phyloP scores from a whole-genome alignment of 1,140 invertebrate species.

The Pseudomyrmex pallidus region DNA sequence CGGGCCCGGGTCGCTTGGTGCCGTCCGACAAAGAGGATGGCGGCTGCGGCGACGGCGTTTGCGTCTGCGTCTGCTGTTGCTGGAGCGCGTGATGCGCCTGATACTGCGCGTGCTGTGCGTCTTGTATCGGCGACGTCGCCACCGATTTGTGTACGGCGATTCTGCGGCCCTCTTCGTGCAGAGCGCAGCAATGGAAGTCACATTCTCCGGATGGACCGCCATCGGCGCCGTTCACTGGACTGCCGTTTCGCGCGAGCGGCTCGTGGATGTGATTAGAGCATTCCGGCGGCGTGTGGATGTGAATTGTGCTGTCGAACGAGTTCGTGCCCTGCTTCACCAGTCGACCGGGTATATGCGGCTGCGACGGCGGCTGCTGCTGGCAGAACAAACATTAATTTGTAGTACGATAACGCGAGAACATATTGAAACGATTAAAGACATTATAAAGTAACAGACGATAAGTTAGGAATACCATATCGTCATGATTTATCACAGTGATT shows the following conservation, averaged over 20 bases:
- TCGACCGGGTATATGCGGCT: conserved; percentile 82
- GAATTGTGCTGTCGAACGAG: conserved; percentile 91
- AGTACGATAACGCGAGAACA: neutral
- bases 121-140: conserved; percentile 95
- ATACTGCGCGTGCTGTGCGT: conserved; percentile 87
- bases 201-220: conserved; percentile 89
- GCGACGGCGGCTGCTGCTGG: conserved; percentile 70
- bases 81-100: conserved; percentile 85
- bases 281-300: conserved; percentile 93
- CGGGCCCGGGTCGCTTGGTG: conserved; percentile 80
- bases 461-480: conserved; percentile 86
- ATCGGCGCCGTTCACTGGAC: conserved; percentile 86
- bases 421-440: neutral
- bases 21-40: conserved; percentile 84
- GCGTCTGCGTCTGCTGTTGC: conserved; percentile 78
- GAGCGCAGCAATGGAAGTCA: conserved; percentile 97
- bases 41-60: conserved; percentile 86
- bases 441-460: neutral
- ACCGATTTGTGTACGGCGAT: conserved; percentile 96
- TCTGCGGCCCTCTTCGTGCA: conserved; percentile 95
- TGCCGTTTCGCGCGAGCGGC: conserved; percentile 87
- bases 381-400: conserved; percentile 17
- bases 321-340: conserved; percentile 88
- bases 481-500: conserved; percentile 96
- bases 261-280: conserved; percentile 91